Percentiles rank a stretch among this genome's conserved stretches.
phyloP scores from a whole-genome alignment of 2,113 vertebrate genomes.

The Menidia beryllina region DNA sequence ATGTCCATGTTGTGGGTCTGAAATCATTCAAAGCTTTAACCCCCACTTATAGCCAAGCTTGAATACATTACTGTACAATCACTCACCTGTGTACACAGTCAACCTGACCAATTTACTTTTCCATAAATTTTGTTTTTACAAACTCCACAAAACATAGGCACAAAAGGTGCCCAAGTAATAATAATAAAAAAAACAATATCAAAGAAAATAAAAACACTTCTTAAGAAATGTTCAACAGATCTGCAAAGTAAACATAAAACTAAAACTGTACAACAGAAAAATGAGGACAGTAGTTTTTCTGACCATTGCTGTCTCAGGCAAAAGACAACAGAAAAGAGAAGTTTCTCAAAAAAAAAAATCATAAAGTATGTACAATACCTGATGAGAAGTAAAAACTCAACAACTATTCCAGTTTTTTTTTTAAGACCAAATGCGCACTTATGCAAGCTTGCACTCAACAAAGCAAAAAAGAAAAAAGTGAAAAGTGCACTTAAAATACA shows the following conservation, averaged over 20 bases:
- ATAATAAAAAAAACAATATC: slow-evolving; percentile 18
- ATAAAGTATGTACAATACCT: slow-evolving; percentile 41
- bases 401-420: slow-evolving; percentile 65
- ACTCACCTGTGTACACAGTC: slow-evolving; percentile 17
- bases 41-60: slow-evolving; percentile 4
- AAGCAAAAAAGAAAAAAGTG: slow-evolving; percentile 46
- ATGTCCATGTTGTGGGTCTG: slow-evolving; percentile 29
- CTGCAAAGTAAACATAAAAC: slow-evolving; percentile 46
- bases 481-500: slow-evolving; percentile 78
- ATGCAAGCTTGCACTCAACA: slow-evolving; percentile 41
- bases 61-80: slow-evolving; percentile 23
- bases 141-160: slow-evolving; percentile 1
- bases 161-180: slow-evolving; percentile 21
- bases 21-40: slow-evolving; percentile 44
- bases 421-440: slow-evolving; percentile 59
- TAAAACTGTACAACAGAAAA: slow-evolving; percentile 45
- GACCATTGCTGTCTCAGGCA: slow-evolving; percentile 24
- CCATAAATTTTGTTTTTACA: slow-evolving; percentile 18
- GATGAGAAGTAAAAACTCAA: slow-evolving; percentile 35
- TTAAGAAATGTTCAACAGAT: slow-evolving; percentile 34
- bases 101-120: slow-evolving; percentile 21
- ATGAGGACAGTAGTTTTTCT: slow-evolving; percentile 45
- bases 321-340: slow-evolving; percentile 14
- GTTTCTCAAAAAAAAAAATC: neutral
- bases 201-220: slow-evolving; percentile 48